Evolutionary conservation across 2,797 vertebrate species (phyloP).

Genomic region (Eleutherodactylus coqui): DNA sequence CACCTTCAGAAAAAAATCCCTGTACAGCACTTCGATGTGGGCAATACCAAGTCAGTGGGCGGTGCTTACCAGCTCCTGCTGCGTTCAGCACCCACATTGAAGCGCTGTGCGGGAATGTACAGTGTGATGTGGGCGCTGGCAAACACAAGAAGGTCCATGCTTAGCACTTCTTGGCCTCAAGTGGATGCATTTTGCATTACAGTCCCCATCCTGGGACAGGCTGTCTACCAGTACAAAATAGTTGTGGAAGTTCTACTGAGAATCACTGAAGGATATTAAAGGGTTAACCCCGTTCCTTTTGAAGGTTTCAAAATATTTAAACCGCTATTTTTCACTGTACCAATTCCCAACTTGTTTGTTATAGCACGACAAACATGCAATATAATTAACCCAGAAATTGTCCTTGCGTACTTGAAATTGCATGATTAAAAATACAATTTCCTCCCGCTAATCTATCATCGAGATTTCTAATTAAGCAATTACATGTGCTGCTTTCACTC

Average conservation of each 20-base stretch:
- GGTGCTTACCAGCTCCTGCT: too few relatives aligned
- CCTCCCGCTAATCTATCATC: constrained; percentile 46
- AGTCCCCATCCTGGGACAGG: too few relatives aligned
- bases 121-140: too few relatives aligned
- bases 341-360: constrained; percentile 13
- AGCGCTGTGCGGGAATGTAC: too few relatives aligned
- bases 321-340: neutral
- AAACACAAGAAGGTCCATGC: too few relatives aligned
- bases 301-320: neutral
- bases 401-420: constrained; percentile 38
- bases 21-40: too few relatives aligned
- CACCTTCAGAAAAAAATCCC: too few relatives aligned
- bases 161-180: too few relatives aligned
- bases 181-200: too few relatives aligned
- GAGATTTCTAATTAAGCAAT: constrained; percentile 56
- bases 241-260: neutral
- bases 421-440: constrained; percentile 52
- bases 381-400: constrained; percentile 47
- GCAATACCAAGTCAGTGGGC: too few relatives aligned
- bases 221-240: too few relatives aligned
- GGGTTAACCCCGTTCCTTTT: neutral
- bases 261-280: neutral
- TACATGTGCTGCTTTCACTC: constrained; percentile 32
- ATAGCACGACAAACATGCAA: constrained; percentile 39
- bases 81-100: too few relatives aligned